Percentiles rank a stretch among this genome's conserved stretches.
phyloP scores from a whole-genome alignment of 2,797 vertebrate genomes.

The Denticeps clupeoides region DNA sequence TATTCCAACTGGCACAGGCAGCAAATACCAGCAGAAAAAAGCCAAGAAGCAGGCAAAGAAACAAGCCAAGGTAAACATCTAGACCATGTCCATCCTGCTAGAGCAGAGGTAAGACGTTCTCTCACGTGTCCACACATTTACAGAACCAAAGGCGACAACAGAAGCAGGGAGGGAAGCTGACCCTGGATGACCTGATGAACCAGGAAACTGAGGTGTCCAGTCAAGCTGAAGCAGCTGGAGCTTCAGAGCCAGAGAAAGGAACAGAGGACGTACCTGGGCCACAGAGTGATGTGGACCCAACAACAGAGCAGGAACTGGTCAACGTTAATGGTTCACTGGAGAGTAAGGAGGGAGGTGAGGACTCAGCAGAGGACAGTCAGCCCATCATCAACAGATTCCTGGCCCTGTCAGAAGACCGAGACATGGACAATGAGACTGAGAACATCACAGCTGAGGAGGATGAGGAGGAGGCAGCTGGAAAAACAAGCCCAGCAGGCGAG shows the following conservation, averaged over 20 bases:
- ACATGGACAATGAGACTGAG: constrained; percentile 19
- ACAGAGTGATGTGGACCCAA: constrained; percentile 8
- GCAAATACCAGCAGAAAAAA: constrained; percentile 94
- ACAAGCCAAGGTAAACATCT: constrained; percentile 74
- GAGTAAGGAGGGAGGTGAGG: constrained; percentile 21
- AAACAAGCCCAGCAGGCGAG: constrained; percentile 30
- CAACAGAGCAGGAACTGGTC: too few relatives aligned
- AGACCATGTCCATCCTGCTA: background rate
- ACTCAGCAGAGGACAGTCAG: background rate
- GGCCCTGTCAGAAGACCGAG: constrained; percentile 40
- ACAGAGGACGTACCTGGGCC: constrained; percentile 7
- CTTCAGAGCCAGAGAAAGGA: constrained; percentile 20
- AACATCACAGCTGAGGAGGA: constrained; percentile 9
- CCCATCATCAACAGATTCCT: constrained; percentile 40
- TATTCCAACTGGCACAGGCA: constrained; percentile 50
- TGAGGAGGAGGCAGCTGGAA: background rate
- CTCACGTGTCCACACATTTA: constrained; percentile 4
- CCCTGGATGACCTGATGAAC: constrained; percentile 43
- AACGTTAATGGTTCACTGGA: too few relatives aligned
- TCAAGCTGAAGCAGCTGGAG: constrained; percentile 20
- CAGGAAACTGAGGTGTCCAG: constrained; percentile 31
- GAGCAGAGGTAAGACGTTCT: background rate
- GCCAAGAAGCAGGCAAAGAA: constrained; percentile 92
- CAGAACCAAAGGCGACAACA: constrained; percentile 82
- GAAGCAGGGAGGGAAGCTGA: constrained; percentile 64